Base-by-base conservation (phyloP, 2,888 invertebrate genomes). In the Ectropis crepuscularia region DNA sequence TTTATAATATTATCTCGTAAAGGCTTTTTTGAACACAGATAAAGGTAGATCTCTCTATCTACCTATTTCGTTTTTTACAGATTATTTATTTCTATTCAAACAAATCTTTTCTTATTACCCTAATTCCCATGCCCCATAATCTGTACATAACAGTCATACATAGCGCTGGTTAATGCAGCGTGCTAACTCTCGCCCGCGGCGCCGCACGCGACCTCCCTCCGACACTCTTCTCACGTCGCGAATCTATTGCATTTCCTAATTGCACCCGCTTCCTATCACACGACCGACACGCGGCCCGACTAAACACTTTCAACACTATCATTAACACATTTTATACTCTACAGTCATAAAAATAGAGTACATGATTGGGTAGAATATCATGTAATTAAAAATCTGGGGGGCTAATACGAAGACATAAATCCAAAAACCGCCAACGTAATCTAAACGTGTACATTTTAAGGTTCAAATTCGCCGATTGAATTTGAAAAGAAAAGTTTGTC, bases 181-280 rank as follows among this genome's bases (percentile, higher is more conserved):
- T 60, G 60, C 57, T 67, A 8, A 61, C 63, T 62, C 68, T 28
- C 16, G 16, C 68, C 66, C 70, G 63, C 69, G 69, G 66, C 59
- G 58, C 50, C 50, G 16, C 36, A 37, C 42, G 45, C 41, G 57
- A 65, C 46, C 68, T 74, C 71, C 77, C 77, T 77, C 74, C 68
- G 69, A 67, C 73, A 73, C 70, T 63, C 74, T 78, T 82, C 83
- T 82, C 83, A 39, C 50, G 16, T 70, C 74, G 75, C 82, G 79
- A 86, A 85, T 83, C 80, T 86, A 89, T 86, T 87, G 88, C 89
- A 81, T 88, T 86, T 88, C 87, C 89, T 91, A 91, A 91, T 91
- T 90, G 90, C 79, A 75, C 76, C 80, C 78, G 82, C 82, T 87
- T 89, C 89, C 87, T 82, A 88, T 82, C 89, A 83, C 81, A 79